Base-by-base conservation (phyloP, 2,888 invertebrate species). In the Xanthia togata region DNA sequence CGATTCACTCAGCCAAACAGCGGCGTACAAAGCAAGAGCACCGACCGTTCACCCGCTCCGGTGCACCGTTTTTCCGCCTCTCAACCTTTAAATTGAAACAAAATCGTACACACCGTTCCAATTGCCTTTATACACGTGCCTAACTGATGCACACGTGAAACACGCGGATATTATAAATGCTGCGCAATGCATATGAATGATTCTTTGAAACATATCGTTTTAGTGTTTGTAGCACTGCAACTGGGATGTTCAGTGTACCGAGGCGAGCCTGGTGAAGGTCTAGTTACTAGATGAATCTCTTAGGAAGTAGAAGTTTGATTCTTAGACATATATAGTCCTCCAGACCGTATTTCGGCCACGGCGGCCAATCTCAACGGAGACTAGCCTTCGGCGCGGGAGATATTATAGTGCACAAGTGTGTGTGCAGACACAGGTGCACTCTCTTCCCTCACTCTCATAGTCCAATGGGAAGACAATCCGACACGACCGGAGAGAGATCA, bases 31-130 rank as follows among this genome's bases (percentile, higher is more conserved):
- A 95, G 94, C 94, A 92, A 91, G 91, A 90, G 91, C 92, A 90
- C 89, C 89, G 93, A 88, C 89, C 92, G 89, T 92, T 93, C 93
- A 92, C 89, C 89, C 94, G 93, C 90, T 93, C 90, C 90, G 90
- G 86, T 94, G 93, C 93, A 91, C 91, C 90, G 91, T 91, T 93
- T 93, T 94, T 94, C 92, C 93, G 90, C 92, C 92, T 90, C 91
- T 92, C 93, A 92, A 93, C 92, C 92, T 94, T 94, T 93, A 92
- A 94, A 95, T 93, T 93, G 93, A 93, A 95, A 95, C 93, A 93
- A 94, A 94, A 93, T 93, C 90, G 91, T 89, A 92, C 88, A 90
- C 89, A 88, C 86, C 87, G 83, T 85, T 87, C 87, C 89, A 92
- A 91, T 91, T 91, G 90, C 87, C 84, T 88, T 88, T 89, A 85